Evolutionary conservation across 2,797 vertebrate species (phyloP).

Genomic region (Syndactyla subalaris): DNA sequence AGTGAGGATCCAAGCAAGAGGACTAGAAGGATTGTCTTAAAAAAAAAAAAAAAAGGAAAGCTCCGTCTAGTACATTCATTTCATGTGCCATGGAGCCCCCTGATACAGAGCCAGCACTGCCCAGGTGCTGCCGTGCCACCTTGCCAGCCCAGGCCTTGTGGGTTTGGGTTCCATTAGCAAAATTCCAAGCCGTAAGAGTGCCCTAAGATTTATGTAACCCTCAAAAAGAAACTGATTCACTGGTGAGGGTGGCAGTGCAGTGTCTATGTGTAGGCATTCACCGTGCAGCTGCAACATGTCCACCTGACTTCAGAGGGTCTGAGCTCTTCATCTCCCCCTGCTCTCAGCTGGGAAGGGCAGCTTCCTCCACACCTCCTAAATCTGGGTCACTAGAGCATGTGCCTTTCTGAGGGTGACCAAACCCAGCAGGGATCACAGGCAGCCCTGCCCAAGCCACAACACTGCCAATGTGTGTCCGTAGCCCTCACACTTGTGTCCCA

Average conservation of each 20-base stretch:
- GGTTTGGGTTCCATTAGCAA: not conserved
- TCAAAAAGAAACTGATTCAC: not conserved
- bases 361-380: not conserved
- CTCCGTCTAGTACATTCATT: not conserved
- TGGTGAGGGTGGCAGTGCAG: not conserved
- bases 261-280: accelerated
- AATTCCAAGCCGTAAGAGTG: not conserved
- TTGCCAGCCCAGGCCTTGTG: not conserved
- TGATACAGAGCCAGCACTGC: not conserved
- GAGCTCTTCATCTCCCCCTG: not conserved
- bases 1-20: not conserved
- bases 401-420: constrained; percentile 37
- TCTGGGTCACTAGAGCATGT: not conserved
- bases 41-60: not conserved
- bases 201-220: not conserved
- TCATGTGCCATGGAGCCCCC: not conserved
- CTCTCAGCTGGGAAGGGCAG: not conserved
- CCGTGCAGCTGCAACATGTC: accelerated
- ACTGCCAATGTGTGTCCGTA: not conserved
- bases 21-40: not conserved
- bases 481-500: not conserved
- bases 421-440: not conserved
- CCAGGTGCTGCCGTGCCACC: not conserved
- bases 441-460: not conserved
- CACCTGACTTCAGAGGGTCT: accelerated